Evolutionary conservation across 2,797 vertebrate genomes (phyloP), one percentile per base, ranked within the genome.

Genomic region (Erethizon dorsatum): DNA sequence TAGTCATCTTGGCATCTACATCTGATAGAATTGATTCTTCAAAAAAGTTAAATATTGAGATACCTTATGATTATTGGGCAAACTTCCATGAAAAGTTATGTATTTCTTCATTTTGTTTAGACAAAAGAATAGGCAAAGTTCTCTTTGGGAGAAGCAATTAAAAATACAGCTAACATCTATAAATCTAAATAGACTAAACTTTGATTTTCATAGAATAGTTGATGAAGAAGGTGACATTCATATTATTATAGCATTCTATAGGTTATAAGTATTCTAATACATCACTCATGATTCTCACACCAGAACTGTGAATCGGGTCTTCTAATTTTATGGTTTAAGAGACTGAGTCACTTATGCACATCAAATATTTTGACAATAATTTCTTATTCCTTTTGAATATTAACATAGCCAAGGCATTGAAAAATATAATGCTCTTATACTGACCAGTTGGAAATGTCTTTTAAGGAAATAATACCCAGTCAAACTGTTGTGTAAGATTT

Each of bases 381-480:
- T 54, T 61, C n/a, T 56, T 59, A 52, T 7, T 33, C n/a, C 54
- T 89, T 93, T 95, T 93, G 2, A 63, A 54, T 87, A 65, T 94
- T 88, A 88, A 12, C 20, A 82, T 77, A 63, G 33, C 20, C 0
- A 57, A 86, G 37, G 31, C 75, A 63, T 3, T 85, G 50, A 95
- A 93, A 97, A 97, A 94, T 12, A 67, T 50, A 92, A 93, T 8
- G 5, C 14, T 88, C n/a, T 82, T 96, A 85, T 69, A 92, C 89
- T 94, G 89, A 93, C 85, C 82, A 75, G n/a, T 82, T 96, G 59
- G 26, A 96, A 73, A n/a, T 84, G 8, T 45, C 89, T 97, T 96
- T 93, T 89, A 97, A 97, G 95, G 41, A 96, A 96, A 78, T 94
- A 97, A 97, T 83, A 41, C 31, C 26, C 4, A 78, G 12, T 92